Percentiles rank a stretch among this genome's conserved stretches.
These are phyloP conservation scores for Drosophila nannoptera DNA, from an alignment of 1,140 invertebrate species.

Conservation along the genomic window DNA sequence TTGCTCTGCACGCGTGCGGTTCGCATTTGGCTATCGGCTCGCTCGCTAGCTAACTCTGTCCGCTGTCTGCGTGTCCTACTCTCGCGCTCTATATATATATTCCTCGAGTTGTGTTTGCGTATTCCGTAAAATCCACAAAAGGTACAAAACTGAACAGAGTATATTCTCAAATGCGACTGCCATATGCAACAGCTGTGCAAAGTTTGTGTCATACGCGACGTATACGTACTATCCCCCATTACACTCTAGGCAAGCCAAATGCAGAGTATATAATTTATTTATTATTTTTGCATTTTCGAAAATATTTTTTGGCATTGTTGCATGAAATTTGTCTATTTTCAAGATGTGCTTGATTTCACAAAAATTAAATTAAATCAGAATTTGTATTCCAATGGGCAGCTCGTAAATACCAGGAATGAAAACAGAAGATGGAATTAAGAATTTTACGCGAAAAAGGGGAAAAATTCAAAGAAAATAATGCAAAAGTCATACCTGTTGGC, in stretches of 20 bases:
- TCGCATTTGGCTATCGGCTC: conserved; percentile 34
- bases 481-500: too few relatives aligned
- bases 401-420: too few relatives aligned
- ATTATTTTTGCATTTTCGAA: conserved; percentile 21
- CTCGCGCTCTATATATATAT: background rate
- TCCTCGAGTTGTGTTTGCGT: conserved; percentile 9
- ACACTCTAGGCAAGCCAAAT: conserved; percentile 25
- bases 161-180: conserved; percentile 48
- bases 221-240: conserved; percentile 59
- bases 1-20: conserved; percentile 74
- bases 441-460: background rate
- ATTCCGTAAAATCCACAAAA: conserved; percentile 48
- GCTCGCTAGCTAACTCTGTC: conserved; percentile 10
- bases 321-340: conserved; percentile 41
- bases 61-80: too few relatives aligned
- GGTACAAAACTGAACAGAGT: conserved; percentile 43
- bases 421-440: background rate
- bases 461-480: too few relatives aligned
- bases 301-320: conserved; percentile 38
- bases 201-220: conserved; percentile 50
- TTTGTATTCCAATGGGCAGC: background rate
- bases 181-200: conserved; percentile 67
- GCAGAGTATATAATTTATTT: conserved; percentile 29
- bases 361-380: conserved; percentile 5
- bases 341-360: conserved; percentile 42